Evolutionary conservation across 1,140 invertebrate genomes (phyloP), one percentile per base, ranked within the genome.

Genomic region (Charaxes varanes): DNA sequence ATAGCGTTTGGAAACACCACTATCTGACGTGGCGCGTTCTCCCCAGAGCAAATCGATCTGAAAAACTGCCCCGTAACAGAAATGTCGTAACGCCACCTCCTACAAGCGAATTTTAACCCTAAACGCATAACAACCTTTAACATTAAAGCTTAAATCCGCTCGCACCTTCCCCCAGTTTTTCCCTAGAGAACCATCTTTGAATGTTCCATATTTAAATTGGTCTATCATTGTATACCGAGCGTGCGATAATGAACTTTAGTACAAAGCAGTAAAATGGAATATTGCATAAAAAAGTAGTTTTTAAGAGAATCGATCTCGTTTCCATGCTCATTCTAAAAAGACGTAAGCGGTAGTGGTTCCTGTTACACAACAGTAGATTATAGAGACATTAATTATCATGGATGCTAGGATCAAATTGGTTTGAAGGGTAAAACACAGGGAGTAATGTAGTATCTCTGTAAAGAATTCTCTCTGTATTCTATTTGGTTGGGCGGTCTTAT

Each of bases 161-260:
- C 71, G 49, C 28, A 37, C 7, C 6, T 13, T 14, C 34, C 36
- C 36, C 41, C 51, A 47, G 71, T 54, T 82, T 77, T 78, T 79
- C 78, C 78, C 78, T 64, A 70, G 72, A 82, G 78, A 78, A 76
- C 74, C 74, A 82, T 82, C 78, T 82, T 78, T 56, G 49, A 62
- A 55, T 56, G 67, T 69, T 77, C 69, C 64, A 69, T 78, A 73
- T 78, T 73, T 66, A 63, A 77, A 77, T 70, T 69, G 68, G 47
- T 71, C 64, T 79, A 78, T 76, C 63, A 62, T 66, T 68, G 47
- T 30, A 1, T 6, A 26, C 1, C 6, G 2, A 22, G 4, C 56
- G 53, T 32, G 33, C 10, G 0, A 71, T 49, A 55, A 43, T 35
- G 2, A 35, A 53, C 64, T 38, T 32, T 62, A 59, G 0, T 0